Evolutionary conservation across 2,797 vertebrate genomes (phyloP), one percentile per base, ranked within the genome.

Genomic region (Anabas testudineus): DNA sequence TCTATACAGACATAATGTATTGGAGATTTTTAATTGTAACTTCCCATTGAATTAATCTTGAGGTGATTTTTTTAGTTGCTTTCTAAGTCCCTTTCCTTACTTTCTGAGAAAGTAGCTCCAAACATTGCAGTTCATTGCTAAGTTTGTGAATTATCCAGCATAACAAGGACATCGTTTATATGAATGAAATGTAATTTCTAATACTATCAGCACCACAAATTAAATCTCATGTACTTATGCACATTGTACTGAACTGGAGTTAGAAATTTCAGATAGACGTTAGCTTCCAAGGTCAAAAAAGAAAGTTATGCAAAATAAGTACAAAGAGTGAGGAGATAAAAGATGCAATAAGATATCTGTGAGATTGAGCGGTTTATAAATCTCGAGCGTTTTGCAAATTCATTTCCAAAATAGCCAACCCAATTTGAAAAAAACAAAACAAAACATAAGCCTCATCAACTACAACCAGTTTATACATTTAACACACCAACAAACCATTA

Each of bases 401-500:
- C 32, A 34, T 34, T 7, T 7, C 32, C 32, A 34, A 34, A 34
- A 34, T 7, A 7, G 32, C 10, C 24, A 26, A 26, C 2, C 24
- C 24, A 34, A 10, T 39, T 14, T 15, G 4, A 14, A 13, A 39
- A 3, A 5, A 12, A 39, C 36, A 53, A 37, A 7, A 12, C 16
- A 2, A n/a, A 19, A 41, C 10, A n/a, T n/a, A n/a, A n/a, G n/a
- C n/a, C n/a, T n/a, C n/a, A n/a, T n/a, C n/a, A n/a, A n/a, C n/a
- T n/a, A n/a, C n/a, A n/a, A n/a, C n/a, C n/a, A n/a, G n/a, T n/a
- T 15, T 5, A n/a, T 15, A 18, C n/a, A 34, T 42, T 4, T 18
- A 39, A n/a, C 32, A 52, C 19, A 19, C 60, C 14, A 68, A 74
- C 32, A 64, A 60, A 64, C 62, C 32, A 42, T 51, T 16, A 16